Evolutionary conservation across 1,140 invertebrate genomes (phyloP).

Genomic region (Anastrepha obliqua): DNA sequence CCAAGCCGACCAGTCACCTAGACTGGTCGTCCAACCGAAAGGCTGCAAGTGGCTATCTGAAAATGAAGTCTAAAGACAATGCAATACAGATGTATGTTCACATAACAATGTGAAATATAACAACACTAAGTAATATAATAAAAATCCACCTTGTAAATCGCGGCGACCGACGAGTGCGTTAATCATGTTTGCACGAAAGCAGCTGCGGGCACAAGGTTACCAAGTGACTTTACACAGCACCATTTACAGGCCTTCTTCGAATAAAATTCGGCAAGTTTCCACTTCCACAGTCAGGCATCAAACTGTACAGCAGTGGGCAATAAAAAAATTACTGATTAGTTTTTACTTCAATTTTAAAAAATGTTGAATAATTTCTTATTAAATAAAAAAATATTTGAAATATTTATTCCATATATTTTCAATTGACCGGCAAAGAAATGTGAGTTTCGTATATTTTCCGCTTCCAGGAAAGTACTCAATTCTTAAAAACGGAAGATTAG

Average conservation of each 20-base stretch:
- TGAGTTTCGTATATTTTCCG: too few relatives aligned
- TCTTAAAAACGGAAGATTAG: too few relatives aligned
- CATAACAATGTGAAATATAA: conserved; percentile 26
- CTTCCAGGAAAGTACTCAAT: too few relatives aligned
- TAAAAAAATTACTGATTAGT: too few relatives aligned
- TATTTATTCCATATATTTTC: too few relatives aligned
- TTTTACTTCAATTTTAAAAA: too few relatives aligned
- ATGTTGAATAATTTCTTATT: too few relatives aligned
- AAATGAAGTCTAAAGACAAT: neutral
- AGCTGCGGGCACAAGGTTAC: conserved; percentile 43
- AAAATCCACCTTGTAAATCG: conserved; percentile 48
- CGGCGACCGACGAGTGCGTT: conserved; percentile 36
- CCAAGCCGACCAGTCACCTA: neutral
- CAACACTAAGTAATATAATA: conserved; percentile 40
- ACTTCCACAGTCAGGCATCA: conserved; percentile 12
- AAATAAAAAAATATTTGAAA: too few relatives aligned
- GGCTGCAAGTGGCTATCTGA: neutral
- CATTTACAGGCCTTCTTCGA: neutral
- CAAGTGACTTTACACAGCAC: neutral
- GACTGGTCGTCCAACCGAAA: neutral
- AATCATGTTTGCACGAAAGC: conserved; percentile 32
- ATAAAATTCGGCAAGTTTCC: conserved; percentile 29
- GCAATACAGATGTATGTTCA: neutral
- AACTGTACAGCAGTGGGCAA: neutral
- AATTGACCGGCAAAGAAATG: too few relatives aligned